Evolutionary conservation across 2,888 invertebrate genomes (phyloP), one percentile per base, ranked within the genome.

Genomic region (Biston betularia): DNA sequence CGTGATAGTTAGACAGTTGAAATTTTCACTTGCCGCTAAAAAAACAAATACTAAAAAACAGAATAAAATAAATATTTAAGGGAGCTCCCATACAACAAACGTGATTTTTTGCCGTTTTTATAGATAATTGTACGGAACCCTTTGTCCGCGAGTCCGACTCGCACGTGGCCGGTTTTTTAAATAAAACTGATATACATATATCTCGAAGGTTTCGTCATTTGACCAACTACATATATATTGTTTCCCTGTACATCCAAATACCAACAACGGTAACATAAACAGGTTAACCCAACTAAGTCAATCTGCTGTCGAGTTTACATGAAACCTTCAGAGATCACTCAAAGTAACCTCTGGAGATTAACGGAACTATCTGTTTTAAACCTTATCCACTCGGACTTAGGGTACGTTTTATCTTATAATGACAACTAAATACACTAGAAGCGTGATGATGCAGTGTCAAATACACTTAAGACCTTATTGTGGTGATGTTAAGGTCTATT

Each of bases 271-370:
- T 68, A 71, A 59, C 69, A 60, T 83, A 82, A 86, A 76, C 76
- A 49, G 68, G 78, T 83, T 84, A 84, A 70, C 72, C 74, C 75
- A 65, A 63, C 45, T 9, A 74, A 85, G 89, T 89, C 89, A 84
- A 81, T 89, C 83, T 70, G 35, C 78, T 85, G 89, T 88, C 89
- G 71, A 80, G 87, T 89, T 88, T 84, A 79, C 80, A 76, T 67
- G 57, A 64, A 69, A 65, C 66, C 67, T 59, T 55, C 45, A 63
- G 71, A 74, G 77, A 73, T 46, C 56, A 48, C 59, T 53, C 60
- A 42, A 33, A 56, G 44, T 38, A 24, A 49, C 35, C 59, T 55
- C 62, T n/a, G 15, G 53, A 58, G 61, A 24, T 24, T n/a, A n/a
- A 15, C 34, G 35, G 14, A 15, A 6, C 12, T 45, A 45, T 34